Base-by-base conservation (phyloP, 2,113 vertebrate genomes). In the Ciconia stormi region DNA sequence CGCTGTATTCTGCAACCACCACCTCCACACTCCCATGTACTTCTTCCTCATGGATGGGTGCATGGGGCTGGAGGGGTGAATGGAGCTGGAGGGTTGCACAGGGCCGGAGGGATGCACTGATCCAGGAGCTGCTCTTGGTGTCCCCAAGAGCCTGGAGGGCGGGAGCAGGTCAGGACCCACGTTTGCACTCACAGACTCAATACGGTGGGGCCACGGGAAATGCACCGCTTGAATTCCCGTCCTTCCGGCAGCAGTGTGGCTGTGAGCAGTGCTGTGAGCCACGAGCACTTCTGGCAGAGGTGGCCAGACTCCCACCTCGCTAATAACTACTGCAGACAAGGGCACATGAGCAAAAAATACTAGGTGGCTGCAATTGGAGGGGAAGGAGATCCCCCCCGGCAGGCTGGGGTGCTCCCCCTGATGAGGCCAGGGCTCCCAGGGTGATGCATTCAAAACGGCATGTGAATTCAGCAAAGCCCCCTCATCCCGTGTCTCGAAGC, bases 391-490 rank as follows among this genome's bases (percentile, higher is more conserved):
- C 46, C 34, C 46, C 14, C 17, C 18, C 1, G 0, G 19, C 3
- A 1, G 32, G 47, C 18, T 42, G 40, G 27, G 42, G 13, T 36
- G 13, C 36, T 56, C 6, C 21, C 44, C 20, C 16, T 1, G 2
- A 1, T 1, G 4, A 53, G 19, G 12, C 38, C 27, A 7, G 36
- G 36, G 12, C 38, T 52, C 50, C 66, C 34, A 16, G 20, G 16
- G 20, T 2, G 36, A 44, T 42, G 63, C 40, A 3, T 55, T 55
- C 10, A 0, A 40, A 62, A 40, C 13, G 30, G 20, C 1, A 0
- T 56, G 26, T 36, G 42, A 29, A 47, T n/a, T 42, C 1, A 0
- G 40, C 16, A 25, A 47, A 81, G 26, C 47, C 49, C n/a, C 55
- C 36, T 49, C 78, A 62, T 46, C 56, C 36, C 2, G 0, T 8